A percentile compares a stretch with the other conserved stretches of the same genome.
These are phyloP conservation scores for Drosophila setosimentum DNA, from an alignment of 2,888 invertebrate species.

Conservation along the genomic window DNA sequence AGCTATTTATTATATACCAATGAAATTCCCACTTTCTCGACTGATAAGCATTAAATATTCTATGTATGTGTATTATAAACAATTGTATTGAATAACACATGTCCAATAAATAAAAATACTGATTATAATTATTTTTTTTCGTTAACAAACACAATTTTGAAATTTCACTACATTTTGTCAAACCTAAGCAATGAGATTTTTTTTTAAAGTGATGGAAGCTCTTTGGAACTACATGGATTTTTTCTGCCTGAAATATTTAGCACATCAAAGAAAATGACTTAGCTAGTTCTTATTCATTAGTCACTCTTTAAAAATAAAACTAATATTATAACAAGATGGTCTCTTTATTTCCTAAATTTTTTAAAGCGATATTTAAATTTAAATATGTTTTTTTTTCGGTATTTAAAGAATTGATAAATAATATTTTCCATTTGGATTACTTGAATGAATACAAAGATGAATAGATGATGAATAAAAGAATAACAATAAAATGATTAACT, in stretches of 20 bases:
- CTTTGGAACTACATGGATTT: not conserved
- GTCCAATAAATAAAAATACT: conserved; percentile 36
- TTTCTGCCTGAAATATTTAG: not conserved
- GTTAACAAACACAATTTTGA: not conserved
- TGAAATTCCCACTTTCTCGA: conserved; percentile 29
- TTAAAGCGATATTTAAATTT: not conserved
- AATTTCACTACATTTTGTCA: not conserved
- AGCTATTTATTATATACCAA: conserved; percentile 13
- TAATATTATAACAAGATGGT: not conserved
- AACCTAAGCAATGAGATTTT: not conserved
- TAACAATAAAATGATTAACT: not conserved
- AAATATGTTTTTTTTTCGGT: not conserved
- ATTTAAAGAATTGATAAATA: not conserved
- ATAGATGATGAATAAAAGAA: not conserved
- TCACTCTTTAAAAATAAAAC: not conserved
- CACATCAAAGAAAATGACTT: not conserved
- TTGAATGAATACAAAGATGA: not conserved
- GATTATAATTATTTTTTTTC: conserved; percentile 17
- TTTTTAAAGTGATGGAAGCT: not conserved
- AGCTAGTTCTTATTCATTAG: not conserved
- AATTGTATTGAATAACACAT: conserved; percentile 35
- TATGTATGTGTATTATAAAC: conserved; percentile 28
- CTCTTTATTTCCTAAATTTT: not conserved
- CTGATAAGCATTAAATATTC: conserved; percentile 33
- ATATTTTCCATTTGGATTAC: not conserved